Base-by-base conservation (phyloP, 2,797 vertebrate genomes). In the Tauraco hartlaubi region DNA sequence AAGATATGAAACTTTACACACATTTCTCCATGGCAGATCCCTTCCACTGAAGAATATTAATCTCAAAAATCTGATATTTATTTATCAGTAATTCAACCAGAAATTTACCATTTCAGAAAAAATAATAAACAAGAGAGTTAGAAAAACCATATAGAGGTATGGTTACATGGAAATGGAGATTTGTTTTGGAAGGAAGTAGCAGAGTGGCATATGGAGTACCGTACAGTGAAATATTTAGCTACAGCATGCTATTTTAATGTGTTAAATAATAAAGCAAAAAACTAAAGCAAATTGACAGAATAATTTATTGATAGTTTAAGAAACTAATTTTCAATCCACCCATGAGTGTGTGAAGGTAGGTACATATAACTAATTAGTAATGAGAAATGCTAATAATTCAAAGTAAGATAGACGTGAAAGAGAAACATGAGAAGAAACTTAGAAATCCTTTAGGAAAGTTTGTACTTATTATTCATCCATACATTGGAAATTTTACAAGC, bases 251-350 rank as follows among this genome's bases (percentile, higher is more conserved):
- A 48, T 51, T 85, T 94, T 89, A n/a, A 1, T 63, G 7, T 62
- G n/a, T 61, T 91, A 83, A 85, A 83, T 80, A 75, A 62, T 51
- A 37, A 78, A 85, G 29, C 28, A 17, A 89, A 91, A 92, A 85
- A 29, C 20, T 33, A 56, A 23, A 54, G 61, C 33, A 85, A 92
- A 66, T 5, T 67, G 23, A 35, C 39, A 71, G 21, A 71, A 76
- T n/a, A 91, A 52, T 80, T 75, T 94, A 85, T 63, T 74, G 29
- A 48, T 54, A 80, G 18, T 15, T 8, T 56, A 80, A 89, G 48
- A 77, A 82, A 79, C 6, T 73, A 75, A 79, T 67, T 74, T 92
- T 78, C 33, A 76, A 20, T 56, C 59, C 48, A 71, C 14, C 7
- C 33, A 41, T 71, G 56, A 33, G 5, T 49, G 15, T 82, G 56